Percentiles rank a stretch among this genome's conserved stretches.
Evolutionary conservation across 2,113 vertebrate genomes (phyloP).

Genomic region (Periophthalmus modestus): DNA sequence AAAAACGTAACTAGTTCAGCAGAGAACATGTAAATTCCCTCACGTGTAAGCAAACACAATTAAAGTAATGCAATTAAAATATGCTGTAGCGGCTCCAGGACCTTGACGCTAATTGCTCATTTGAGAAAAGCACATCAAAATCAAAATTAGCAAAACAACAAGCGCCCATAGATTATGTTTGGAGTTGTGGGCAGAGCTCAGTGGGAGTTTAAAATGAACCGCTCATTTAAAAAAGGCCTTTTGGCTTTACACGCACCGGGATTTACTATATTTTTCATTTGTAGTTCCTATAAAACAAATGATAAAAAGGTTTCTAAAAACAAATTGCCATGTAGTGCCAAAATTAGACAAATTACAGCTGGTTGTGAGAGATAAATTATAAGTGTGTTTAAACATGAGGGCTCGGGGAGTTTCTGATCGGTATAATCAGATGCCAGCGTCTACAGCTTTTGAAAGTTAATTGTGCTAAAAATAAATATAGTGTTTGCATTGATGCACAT

Average conservation of each 20-base stretch:
- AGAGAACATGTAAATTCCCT: slow-evolving; percentile 3
- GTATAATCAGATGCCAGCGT: background rate
- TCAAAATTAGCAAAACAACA: slow-evolving; percentile 11
- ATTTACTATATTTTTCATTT: background rate
- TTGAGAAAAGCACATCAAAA: slow-evolving; percentile 6
- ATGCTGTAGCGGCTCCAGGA: slow-evolving; percentile 1
- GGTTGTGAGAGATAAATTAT: background rate
- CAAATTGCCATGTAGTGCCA: background rate
- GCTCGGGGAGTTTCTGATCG: background rate
- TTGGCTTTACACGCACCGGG: background rate
- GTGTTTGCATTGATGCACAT: background rate
- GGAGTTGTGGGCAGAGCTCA: background rate
- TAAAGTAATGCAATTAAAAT: slow-evolving; percentile 12
- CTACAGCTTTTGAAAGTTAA: background rate
- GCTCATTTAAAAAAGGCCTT: background rate
- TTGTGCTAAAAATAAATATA: background rate
- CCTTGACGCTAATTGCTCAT: slow-evolving; percentile 1
- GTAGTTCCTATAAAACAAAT: background rate
- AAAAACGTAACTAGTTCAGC: background rate
- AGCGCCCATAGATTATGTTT: background rate
- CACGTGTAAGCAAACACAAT: background rate
- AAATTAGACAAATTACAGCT: slow-evolving; percentile 12
- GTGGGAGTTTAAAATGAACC: slow-evolving; percentile 4
- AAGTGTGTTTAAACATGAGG: background rate
- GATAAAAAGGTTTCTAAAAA: background rate